A percentile compares a stretch with the other conserved stretches of the same genome.
Evolutionary conservation across 2,113 vertebrate species (phyloP).

Genomic region (Cranoglanis bouderius): DNA sequence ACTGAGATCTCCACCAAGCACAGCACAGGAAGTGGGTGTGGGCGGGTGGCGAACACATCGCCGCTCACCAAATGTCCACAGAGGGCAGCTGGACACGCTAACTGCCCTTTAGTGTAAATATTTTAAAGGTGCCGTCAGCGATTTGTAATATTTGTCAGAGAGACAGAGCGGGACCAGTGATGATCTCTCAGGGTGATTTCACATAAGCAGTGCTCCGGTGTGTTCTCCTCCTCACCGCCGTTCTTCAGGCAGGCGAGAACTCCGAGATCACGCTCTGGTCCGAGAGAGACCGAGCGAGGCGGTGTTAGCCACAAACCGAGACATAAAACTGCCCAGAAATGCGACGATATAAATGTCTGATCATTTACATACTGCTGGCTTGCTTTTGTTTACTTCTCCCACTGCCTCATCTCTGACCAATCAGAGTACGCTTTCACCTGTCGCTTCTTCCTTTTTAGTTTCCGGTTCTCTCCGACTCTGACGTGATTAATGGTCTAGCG

Average conservation of each 20-base stretch:
- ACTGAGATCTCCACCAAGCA: not conserved
- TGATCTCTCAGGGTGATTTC: too few relatives aligned
- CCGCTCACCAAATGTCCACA: too few relatives aligned
- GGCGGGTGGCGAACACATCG: too few relatives aligned
- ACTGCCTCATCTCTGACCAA: not conserved
- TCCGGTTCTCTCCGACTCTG: not conserved
- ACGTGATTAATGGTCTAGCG: not conserved
- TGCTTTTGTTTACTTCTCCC: not conserved
- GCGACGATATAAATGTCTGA: not conserved
- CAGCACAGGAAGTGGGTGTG: not conserved
- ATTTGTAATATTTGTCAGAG: not conserved
- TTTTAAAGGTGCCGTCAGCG: not conserved
- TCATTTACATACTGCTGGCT: not conserved
- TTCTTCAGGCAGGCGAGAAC: too few relatives aligned
- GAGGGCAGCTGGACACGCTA: too few relatives aligned
- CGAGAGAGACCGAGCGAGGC: not conserved
- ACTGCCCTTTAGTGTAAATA: too few relatives aligned
- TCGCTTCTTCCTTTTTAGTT: not conserved
- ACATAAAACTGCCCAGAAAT: too few relatives aligned
- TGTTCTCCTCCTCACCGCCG: too few relatives aligned
- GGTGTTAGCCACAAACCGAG: too few relatives aligned
- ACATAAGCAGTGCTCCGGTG: too few relatives aligned
- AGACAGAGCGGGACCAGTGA: not conserved
- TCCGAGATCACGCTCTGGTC: too few relatives aligned
- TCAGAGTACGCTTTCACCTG: not conserved